Evolutionary conservation across 2,797 vertebrate genomes (phyloP).

Genomic region (Florisuga fusca): DNA sequence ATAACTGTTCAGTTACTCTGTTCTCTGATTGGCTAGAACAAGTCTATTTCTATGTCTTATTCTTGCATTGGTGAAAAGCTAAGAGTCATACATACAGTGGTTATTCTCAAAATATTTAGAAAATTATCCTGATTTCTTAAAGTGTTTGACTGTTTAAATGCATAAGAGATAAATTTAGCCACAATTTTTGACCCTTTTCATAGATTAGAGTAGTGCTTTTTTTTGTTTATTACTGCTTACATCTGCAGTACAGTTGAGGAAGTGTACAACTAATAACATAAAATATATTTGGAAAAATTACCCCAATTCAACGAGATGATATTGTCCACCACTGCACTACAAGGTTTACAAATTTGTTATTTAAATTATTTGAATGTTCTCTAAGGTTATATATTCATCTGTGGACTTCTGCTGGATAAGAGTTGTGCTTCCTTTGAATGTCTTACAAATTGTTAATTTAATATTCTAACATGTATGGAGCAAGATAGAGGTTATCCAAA

Average conservation of each 20-base stretch:
- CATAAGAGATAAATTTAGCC: conserved; percentile 46
- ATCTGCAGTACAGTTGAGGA: conserved; percentile 24
- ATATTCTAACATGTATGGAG: neutral
- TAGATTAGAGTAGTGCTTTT: conserved; percentile 1
- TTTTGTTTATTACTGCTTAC: conserved; percentile 21
- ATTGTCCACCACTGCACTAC: neutral
- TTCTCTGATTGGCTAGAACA: conserved; percentile 27
- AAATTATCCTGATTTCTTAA: conserved; percentile 65
- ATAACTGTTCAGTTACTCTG: conserved; percentile 36
- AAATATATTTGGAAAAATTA: conserved; percentile 5
- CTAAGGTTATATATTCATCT: neutral
- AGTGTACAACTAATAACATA: neutral
- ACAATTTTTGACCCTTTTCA: conserved; percentile 34
- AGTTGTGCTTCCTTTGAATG: neutral
- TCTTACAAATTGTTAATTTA: neutral
- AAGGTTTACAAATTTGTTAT: conserved; percentile 7
- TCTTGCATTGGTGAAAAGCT: conserved; percentile 49
- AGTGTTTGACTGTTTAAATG: conserved; percentile 45
- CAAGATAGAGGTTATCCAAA: neutral
- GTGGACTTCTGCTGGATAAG: neutral
- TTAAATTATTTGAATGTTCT: conserved; percentile 11
- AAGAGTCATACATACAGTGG: conserved; percentile 19
- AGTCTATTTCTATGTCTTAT: conserved; percentile 53
- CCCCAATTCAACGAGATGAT: neutral
- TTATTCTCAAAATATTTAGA: conserved; percentile 48